A percentile compares a stretch with the other conserved stretches of the same genome.
phyloP scores from a whole-genome alignment of 2,888 invertebrate genomes.

The Zeuzera pyrina region DNA sequence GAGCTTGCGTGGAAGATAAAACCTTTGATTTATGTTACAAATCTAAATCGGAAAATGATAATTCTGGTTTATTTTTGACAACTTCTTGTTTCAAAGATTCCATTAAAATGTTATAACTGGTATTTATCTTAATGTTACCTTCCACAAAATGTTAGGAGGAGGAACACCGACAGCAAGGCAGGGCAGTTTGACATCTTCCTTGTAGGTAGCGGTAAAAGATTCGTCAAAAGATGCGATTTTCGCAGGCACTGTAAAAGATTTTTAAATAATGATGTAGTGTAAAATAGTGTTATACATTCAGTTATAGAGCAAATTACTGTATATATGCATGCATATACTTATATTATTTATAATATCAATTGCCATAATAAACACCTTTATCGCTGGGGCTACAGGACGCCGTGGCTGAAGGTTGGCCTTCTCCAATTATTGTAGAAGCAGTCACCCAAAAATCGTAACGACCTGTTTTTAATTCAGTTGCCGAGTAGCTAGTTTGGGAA shows the following conservation, averaged over 20 bases:
- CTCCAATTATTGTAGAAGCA: constrained; percentile 94
- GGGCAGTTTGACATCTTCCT: constrained; percentile 92
- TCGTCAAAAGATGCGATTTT: constrained; percentile 96
- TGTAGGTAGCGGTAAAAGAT: constrained; percentile 92
- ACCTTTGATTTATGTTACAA: background rate
- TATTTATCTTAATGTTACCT: constrained; percentile 48
- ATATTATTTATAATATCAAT: too few relatives aligned
- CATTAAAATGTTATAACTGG: background rate
- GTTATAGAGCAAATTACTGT: too few relatives aligned
- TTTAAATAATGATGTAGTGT: too few relatives aligned
- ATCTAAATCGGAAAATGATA: background rate
- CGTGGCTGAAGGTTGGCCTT: constrained; percentile 91
- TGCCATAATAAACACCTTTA: too few relatives aligned
- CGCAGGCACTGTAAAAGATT: constrained; percentile 86
- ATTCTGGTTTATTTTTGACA: too few relatives aligned
- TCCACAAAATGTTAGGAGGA: constrained; percentile 91
- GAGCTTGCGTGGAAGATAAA: background rate
- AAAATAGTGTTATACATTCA: too few relatives aligned
- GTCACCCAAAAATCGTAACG: constrained; percentile 96
- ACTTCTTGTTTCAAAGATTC: too few relatives aligned
- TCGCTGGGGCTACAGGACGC: constrained; percentile 88
- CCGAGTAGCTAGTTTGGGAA: constrained; percentile 90
- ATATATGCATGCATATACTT: too few relatives aligned
- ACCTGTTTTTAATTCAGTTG: constrained; percentile 85
- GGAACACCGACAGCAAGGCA: constrained; percentile 95